Conservation (phyloP, 2,797 vertebrate genomes). For the Potorous gilbertii region DNA sequence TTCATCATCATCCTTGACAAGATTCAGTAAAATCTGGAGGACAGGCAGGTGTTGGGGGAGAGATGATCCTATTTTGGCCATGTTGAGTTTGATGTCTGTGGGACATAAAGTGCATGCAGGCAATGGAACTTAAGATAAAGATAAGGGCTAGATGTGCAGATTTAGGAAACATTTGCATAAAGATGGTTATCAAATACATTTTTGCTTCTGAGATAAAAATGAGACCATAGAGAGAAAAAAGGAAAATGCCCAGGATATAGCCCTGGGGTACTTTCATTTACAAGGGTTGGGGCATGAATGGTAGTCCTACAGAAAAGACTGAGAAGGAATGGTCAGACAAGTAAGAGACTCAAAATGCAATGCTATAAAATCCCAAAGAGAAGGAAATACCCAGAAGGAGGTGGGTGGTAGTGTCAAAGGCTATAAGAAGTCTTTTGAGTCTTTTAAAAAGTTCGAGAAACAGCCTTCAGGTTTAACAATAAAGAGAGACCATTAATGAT, state of each 20-base stretch:
- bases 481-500: background rate
- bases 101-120: background rate
- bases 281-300: background rate
- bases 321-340: background rate
- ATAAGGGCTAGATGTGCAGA: background rate
- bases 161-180: background rate
- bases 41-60: background rate
- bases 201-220: background rate
- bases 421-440: background rate
- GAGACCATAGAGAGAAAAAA: background rate
- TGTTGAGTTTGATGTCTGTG: background rate
- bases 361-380: background rate
- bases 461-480: background rate
- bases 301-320: background rate
- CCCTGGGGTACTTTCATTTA: background rate
- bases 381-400: background rate
- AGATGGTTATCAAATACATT: background rate
- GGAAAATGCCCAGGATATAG: background rate
- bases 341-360: background rate
- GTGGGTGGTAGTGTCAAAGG: background rate
- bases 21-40: background rate
- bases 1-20: background rate
- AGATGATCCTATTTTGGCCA: background rate
- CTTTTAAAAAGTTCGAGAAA: background rate
- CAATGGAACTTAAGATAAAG: background rate